These are phyloP conservation scores for Laupala kohalensis DNA, from an alignment of 1,140 invertebrate genomes.

Conservation along the genomic window DNA sequence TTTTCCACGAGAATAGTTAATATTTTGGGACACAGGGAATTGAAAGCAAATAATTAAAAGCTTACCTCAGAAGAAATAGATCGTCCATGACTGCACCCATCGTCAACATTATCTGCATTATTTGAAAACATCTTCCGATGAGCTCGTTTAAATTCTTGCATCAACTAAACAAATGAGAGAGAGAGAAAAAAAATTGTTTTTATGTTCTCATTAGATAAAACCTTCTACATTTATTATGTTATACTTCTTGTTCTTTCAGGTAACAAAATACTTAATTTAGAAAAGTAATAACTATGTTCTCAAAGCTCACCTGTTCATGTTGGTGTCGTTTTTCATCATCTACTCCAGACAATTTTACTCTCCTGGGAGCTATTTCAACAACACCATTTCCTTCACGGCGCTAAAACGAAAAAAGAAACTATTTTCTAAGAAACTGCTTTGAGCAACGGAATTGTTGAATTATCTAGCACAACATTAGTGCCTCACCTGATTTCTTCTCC, in stretches of 20 bases:
- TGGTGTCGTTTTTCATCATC: constrained; percentile 27
- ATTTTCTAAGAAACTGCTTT: neutral
- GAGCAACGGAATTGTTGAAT: neutral
- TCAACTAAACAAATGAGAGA: constrained; percentile 48
- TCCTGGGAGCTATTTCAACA: neutral
- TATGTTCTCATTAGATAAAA: too few species aligned
- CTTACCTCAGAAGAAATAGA: neutral
- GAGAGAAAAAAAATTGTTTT: too few species aligned
- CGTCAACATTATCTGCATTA: constrained; percentile 9
- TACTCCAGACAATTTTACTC: constrained; percentile 7
- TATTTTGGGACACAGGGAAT: neutral
- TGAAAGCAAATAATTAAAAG: neutral
- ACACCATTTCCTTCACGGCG: constrained; percentile 16
- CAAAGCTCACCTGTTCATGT: constrained; percentile 30
- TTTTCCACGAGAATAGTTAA: too few species aligned
- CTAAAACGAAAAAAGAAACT: constrained; percentile 23
- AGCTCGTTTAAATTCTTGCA: constrained; percentile 77
- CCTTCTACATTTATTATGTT: too few species aligned
- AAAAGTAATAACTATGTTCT: too few species aligned
- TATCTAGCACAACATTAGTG: neutral
- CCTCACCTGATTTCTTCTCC: constrained; percentile 25
- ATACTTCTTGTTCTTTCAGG: too few species aligned
- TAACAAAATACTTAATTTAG: too few species aligned
- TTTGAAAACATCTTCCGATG: constrained; percentile 69
- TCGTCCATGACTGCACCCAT: neutral